phyloP scores from a whole-genome alignment of 1,140 invertebrate species.

The Gryllus bimaculatus region DNA sequence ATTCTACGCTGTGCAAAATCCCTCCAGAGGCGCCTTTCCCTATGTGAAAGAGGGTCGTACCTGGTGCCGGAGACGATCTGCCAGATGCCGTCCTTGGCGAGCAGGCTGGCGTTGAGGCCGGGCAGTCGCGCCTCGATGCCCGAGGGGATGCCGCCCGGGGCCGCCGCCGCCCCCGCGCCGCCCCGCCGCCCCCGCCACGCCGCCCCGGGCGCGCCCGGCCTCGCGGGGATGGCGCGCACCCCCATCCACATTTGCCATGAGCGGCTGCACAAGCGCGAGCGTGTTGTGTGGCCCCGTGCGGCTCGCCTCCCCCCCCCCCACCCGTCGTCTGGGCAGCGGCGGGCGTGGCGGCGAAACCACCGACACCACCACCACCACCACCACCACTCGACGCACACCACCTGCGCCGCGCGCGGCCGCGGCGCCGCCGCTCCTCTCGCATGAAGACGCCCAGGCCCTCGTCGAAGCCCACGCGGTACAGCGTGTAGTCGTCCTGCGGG shows the following conservation, averaged over 20 bases:
- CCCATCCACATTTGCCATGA: neutral
- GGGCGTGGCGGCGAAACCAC: conserved; percentile 21
- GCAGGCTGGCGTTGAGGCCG: conserved; percentile 32
- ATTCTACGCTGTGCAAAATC: too few relatives aligned
- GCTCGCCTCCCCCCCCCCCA: neutral
- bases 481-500: conserved; percentile 36
- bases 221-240: neutral
- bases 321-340: conserved; percentile 16
- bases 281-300: neutral
- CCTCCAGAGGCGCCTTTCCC: too few relatives aligned
- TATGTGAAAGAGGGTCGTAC: too few relatives aligned
- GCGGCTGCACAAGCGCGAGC: neutral
- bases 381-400: too few relatives aligned
- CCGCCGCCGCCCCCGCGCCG: conserved; percentile 25
- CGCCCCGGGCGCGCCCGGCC: neutral
- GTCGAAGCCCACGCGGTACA: conserved; percentile 35
- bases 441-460: conserved; percentile 35
- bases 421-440: conserved; percentile 27
- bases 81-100: conserved; percentile 38
- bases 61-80: conserved; percentile 39
- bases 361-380: too few relatives aligned
- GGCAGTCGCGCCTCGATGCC: conserved; percentile 35
- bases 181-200: conserved; percentile 23
- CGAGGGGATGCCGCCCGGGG: conserved; percentile 32
- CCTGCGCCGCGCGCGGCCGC: conserved; percentile 30